These are phyloP conservation scores for Drosophila setifemur DNA, from an alignment of 1,140 invertebrate species.

Conservation along the genomic window DNA sequence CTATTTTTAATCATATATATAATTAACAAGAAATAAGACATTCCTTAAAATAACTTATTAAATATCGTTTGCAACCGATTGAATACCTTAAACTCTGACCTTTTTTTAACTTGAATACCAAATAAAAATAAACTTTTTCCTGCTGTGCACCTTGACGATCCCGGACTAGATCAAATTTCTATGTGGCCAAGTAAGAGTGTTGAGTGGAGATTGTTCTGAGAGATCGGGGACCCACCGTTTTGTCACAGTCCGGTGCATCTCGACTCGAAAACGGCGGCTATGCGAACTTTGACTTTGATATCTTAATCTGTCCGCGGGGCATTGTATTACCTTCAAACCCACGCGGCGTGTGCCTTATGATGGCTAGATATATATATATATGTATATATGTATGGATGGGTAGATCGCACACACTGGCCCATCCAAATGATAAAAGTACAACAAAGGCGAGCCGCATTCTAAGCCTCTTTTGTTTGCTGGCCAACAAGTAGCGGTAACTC, in stretches of 20 bases:
- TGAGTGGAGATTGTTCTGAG: conserved; percentile 20
- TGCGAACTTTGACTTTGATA: conserved; percentile 76
- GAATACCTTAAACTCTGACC: too few species aligned
- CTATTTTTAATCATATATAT: too few species aligned
- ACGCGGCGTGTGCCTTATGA: conserved; percentile 71
- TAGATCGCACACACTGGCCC: conserved; percentile 14
- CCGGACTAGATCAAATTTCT: conserved; percentile 56
- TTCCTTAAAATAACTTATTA: too few species aligned
- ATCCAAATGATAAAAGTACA: conserved; percentile 9
- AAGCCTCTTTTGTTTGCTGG: conserved; percentile 59
- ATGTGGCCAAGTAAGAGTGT: conserved; percentile 60
- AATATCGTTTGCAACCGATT: too few species aligned
- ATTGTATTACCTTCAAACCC: conserved; percentile 58
- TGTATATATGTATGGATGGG: neutral
- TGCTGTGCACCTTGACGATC: neutral
- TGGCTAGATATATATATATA: conserved; percentile 10
- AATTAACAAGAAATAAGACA: too few species aligned
- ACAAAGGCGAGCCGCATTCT: conserved; percentile 66
- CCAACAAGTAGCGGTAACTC: conserved; percentile 72
- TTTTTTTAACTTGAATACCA: too few species aligned
- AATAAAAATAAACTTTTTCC: neutral
- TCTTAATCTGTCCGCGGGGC: conserved; percentile 66
- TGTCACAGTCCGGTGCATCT: conserved; percentile 71
- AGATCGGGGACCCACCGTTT: conserved; percentile 45
- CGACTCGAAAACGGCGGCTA: conserved; percentile 49